Evolutionary conservation across 2,797 vertebrate genomes (phyloP), one percentile per base, ranked within the genome.

Genomic region (Strix occidentalis): DNA sequence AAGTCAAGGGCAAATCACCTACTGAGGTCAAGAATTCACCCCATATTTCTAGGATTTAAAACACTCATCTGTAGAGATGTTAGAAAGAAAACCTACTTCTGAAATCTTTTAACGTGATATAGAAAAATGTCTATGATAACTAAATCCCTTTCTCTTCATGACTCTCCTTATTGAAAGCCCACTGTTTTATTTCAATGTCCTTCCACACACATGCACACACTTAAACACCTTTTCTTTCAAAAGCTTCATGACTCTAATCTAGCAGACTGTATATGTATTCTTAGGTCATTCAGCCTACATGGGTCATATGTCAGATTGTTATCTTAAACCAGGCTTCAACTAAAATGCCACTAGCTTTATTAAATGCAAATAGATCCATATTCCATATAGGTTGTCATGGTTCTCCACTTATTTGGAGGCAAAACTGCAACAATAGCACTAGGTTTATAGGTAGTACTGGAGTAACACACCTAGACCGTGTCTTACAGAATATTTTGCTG

Each of bases 401-500:
- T 70, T 74, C 16, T 28, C 5, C 17, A 39, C 17, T 26, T 46
- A 46, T 54, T 66, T 64, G 31, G 35, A 51, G 45, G 15, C 11
- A 43, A 66, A 80, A 50, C 4, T 56, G 28, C 3, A 80, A 74
- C 46, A 54, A 53, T 31, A 56, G 3, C 16, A 12, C 8, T 24
- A 54, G 6, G 6, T 58, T 88, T 70, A 25, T 19, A 24, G 33
- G 4, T 41, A 75, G 9, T n/a, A 25, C 13, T 58, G 28, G 24
- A 51, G 35, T 39, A 61, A 33, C 5, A 35, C 1, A 13, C 28
- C 54, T 33, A 33, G 60, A 45, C 24, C 0, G 0, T 23, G 18
- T 58, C 26, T 76, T 45, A 35, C 2, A 65, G 24, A 66, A 63
- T 16, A 31, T 53, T 68, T 65, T 24, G 6, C 23, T 46, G 85